Base-by-base conservation (phyloP, 2,888 invertebrate genomes). In the Drosophila fulvimacula region DNA sequence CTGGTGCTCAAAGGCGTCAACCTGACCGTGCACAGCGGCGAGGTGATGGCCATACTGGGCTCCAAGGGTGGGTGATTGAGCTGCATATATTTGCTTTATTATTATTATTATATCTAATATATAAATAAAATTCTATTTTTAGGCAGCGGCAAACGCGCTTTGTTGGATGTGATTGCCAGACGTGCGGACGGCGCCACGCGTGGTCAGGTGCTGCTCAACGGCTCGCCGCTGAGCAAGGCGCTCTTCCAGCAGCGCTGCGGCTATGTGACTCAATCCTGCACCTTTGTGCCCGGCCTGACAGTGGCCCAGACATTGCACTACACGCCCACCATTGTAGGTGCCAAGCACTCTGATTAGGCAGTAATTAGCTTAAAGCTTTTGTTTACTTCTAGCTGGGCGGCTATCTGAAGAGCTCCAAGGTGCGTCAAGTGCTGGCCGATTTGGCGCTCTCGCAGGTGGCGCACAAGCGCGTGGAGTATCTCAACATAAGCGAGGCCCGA, bases 141-240 rank as follows among this genome's bases (percentile, higher is more conserved):
- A 97, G 98, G 98, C 15, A 98, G 98, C 82, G 99, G 99, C 0
- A 99, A 99, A 91, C 95, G 98, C 36, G 98, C 98, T 0, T 94
- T 99, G 4, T 93, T 99, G 9, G 98, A 99, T 92, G 98, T 98
- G 9, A 97, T 99, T 63, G 96, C 97, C 0, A 94, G 96, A 19
- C 94, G 97, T 36, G 95, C 97, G 13, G 95, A 95, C 76, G 96
- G 96, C 1, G 95, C 96, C 1, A 96, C 96, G 1, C 94, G 97
- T 62, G 99, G 98, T 0, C 96, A 98, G 90, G 96, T 99, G 27
- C 94, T 97, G 0, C 94, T 99, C 1, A 98, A 98, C 91, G 97
- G 97, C 1, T 96, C 96, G 5, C 95, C 97, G 0, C 93, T 98
- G 79, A 96, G 96, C 21, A 94, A 95, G 57, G 95, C 96, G 6